Conservation (phyloP, 2,113 vertebrate genomes). For the cattle (Bos taurus) region DNA sequence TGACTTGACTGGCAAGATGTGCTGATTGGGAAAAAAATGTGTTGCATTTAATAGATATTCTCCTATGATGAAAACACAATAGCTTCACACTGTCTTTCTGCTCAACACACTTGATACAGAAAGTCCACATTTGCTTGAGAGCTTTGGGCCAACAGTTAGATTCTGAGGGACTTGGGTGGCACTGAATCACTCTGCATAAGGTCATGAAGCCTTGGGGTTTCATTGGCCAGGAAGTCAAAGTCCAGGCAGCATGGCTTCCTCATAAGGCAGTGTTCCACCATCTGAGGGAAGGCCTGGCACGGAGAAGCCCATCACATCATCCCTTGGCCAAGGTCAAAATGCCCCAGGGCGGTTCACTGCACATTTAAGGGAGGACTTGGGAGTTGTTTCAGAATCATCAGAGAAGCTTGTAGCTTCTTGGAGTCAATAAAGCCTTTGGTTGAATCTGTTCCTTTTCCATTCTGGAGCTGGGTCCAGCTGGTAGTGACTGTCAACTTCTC, state of each 20-base stretch:
- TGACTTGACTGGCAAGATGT: not conserved
- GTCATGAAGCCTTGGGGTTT: not conserved
- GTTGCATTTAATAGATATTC: not conserved
- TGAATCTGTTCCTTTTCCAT: not conserved
- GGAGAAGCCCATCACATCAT: not conserved
- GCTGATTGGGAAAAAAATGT: not conserved
- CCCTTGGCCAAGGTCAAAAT: conserved; percentile 13
- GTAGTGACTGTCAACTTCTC: not conserved
- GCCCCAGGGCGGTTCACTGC: not conserved
- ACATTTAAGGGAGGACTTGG: not conserved
- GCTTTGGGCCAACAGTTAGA: not conserved
- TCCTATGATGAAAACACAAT: not conserved
- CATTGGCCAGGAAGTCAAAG: not conserved
- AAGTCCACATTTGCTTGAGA: not conserved
- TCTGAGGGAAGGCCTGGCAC: not conserved
- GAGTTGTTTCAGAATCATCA: not conserved
- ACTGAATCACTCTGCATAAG: not conserved
- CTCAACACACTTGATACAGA: not conserved
- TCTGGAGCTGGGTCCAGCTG: not conserved
- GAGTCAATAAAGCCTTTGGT: not conserved
- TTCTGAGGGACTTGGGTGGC: not conserved
- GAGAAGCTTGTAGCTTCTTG: not conserved
- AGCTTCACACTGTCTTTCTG: not conserved
- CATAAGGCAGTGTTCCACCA: not conserved
- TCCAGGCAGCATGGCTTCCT: not conserved